Base-by-base conservation (phyloP, 2,888 invertebrate species). In the Tipula vernalis region DNA sequence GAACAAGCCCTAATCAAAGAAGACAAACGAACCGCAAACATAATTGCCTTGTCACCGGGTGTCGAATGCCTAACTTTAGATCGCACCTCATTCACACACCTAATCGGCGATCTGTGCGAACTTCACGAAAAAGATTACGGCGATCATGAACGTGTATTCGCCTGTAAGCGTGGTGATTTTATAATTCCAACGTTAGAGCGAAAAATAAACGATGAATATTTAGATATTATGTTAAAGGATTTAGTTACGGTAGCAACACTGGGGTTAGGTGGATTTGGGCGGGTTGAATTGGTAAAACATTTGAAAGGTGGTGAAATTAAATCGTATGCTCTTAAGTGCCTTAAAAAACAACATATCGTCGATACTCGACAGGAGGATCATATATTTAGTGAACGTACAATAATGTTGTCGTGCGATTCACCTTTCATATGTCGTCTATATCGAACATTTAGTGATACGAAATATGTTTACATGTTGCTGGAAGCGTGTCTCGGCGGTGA, bases 401-500 rank as follows among this genome's bases (percentile, higher is more conserved):
- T 98, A 88, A 95, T 95, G 94, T 93, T 96, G 93, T 93, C 94
- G 89, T 96, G 96, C 89, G 89, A 91, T 5, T 90, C 90, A 12
- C 91, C 92, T 0, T 92, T 92, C 87, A 91, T 92, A 86, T 92
- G 89, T 90, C 97, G 98, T 88, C 92, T 98, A 86, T 97, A 96
- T 91, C 95, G 95, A 88, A 99, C 98, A 2, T 98, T 96, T 92
- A 96, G 96, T 89, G 98, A 99, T 91, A 94, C 93, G 87, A 98
- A 98, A 90, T 98, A 96, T 91, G 95, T 98, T 12, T 99, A 98
- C 90, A 97, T 98, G 94, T 91, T 99, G 87, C 95, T 99, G 94
- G 99, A 99, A 92, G 96, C 96, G 0, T 97, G 98, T 89, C 93
- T 99, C 87, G 98, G 98, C 2, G 98, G 98, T 2, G 98, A 98